Evolutionary conservation across 2,888 invertebrate species (phyloP).

Genomic region (Plagodis pulveraria): DNA sequence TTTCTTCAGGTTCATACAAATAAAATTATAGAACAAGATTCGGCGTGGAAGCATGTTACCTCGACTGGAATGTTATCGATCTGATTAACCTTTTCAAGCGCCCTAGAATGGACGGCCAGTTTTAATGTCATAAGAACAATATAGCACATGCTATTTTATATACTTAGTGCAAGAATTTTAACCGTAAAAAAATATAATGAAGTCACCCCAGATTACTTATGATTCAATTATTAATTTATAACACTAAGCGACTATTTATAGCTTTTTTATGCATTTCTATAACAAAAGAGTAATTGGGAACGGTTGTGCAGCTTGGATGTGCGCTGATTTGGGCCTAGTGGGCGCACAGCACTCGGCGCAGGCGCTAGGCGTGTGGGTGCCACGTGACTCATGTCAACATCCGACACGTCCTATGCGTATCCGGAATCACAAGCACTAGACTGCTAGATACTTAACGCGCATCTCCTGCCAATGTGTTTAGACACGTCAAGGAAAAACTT

Average conservation of each 20-base stretch:
- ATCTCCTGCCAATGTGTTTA: too few relatives aligned
- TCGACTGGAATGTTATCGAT: constrained; percentile 32
- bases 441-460: constrained; percentile 37
- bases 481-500: too few relatives aligned
- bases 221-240: too few relatives aligned
- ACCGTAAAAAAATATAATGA: too few relatives aligned
- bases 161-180: background rate
- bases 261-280: too few relatives aligned
- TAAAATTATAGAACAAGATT: too few relatives aligned
- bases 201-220: too few relatives aligned
- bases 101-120: constrained; percentile 25
- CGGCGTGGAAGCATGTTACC: constrained; percentile 1
- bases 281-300: constrained; percentile 17
- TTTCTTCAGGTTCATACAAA: too few relatives aligned
- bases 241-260: too few relatives aligned
- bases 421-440: constrained; percentile 79
- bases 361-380: constrained; percentile 62
- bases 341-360: constrained; percentile 41
- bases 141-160: constrained; percentile 1
- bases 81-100: constrained; percentile 31
- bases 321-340: constrained; percentile 38
- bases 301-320: constrained; percentile 36
- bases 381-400: constrained; percentile 84
- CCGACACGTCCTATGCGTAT: constrained; percentile 85
- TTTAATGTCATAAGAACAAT: constrained; percentile 23